These are phyloP conservation scores for Phaethon lepturus DNA, from an alignment of 2,113 vertebrate species.

Conservation along the genomic window DNA sequence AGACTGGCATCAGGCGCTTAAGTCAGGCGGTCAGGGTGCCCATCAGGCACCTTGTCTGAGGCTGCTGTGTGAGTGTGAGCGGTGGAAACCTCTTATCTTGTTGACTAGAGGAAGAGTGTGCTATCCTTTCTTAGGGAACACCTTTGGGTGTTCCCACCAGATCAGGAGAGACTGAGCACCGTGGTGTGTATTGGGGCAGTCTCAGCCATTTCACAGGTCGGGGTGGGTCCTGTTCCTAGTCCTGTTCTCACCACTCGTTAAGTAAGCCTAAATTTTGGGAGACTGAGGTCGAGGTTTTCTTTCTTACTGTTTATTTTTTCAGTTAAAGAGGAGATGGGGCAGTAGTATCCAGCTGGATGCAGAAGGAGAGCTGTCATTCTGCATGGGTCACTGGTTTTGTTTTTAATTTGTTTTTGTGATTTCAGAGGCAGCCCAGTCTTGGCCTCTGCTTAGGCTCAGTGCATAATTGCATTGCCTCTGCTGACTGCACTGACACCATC, in stretches of 20 bases:
- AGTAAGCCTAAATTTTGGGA: neutral
- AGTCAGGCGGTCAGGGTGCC: too few species aligned
- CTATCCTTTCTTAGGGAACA: neutral
- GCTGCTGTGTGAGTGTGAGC: neutral
- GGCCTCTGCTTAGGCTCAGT: neutral
- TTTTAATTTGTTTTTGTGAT: neutral
- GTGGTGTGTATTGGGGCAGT: accelerated
- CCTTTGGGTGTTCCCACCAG: neutral
- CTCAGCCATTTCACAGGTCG: neutral
- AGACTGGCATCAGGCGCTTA: accelerated
- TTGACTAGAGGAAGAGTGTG: neutral
- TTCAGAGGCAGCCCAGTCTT: neutral
- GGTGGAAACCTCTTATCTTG: neutral
- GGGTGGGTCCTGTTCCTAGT: neutral
- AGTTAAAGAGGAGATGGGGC: neutral
- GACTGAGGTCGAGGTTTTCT: accelerated
- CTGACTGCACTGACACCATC: neutral
- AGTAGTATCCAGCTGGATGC: neutral
- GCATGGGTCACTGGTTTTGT: neutral
- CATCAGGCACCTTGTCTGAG: neutral
- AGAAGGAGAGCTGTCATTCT: neutral
- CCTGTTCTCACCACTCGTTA: neutral
- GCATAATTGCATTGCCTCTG: neutral
- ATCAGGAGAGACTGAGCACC: neutral
- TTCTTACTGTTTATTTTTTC: neutral